A percentile compares a stretch with the other conserved stretches of the same genome.
These are phyloP conservation scores for Antheraea pernyi DNA, from an alignment of 1,140 invertebrate genomes.

Conservation along the genomic window DNA sequence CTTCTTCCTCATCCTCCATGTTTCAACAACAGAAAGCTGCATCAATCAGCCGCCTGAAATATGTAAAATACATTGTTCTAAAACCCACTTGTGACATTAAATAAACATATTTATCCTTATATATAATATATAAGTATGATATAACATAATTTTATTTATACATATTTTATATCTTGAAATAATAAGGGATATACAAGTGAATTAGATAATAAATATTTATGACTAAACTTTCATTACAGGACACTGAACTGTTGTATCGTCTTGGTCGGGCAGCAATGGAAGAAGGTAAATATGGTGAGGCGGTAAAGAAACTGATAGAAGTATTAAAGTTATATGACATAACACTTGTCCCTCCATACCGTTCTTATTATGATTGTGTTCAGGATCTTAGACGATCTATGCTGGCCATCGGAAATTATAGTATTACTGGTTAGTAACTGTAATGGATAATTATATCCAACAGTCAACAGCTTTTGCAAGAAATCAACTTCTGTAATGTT, in stretches of 20 bases:
- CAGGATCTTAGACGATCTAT: constrained; percentile 88
- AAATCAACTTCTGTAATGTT: too few relatives aligned
- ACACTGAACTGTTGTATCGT: constrained; percentile 86
- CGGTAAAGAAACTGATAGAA: constrained; percentile 84
- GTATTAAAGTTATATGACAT: constrained; percentile 85
- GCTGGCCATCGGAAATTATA: constrained; percentile 83
- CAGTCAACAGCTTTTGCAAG: too few relatives aligned
- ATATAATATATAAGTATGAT: too few relatives aligned
- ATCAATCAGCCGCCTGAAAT: too few relatives aligned
- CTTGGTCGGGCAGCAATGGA: constrained; percentile 83
- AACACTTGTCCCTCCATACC: constrained; percentile 86
- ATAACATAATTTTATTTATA: too few relatives aligned
- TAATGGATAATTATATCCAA: background rate
- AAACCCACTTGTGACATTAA: too few relatives aligned
- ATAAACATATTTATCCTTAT: too few relatives aligned
- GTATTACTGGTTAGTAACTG: constrained; percentile 42
- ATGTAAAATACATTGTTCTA: too few relatives aligned
- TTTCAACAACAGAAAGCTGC: background rate
- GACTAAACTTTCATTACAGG: constrained; percentile 53
- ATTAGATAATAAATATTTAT: too few relatives aligned
- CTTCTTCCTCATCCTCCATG: constrained; percentile 68
- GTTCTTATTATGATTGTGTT: constrained; percentile 90
- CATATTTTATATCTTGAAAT: too few relatives aligned
- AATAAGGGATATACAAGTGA: too few relatives aligned
- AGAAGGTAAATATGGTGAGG: constrained; percentile 82